Conservation (phyloP, 2,888 invertebrate genomes). For the Hetaerina titia region DNA sequence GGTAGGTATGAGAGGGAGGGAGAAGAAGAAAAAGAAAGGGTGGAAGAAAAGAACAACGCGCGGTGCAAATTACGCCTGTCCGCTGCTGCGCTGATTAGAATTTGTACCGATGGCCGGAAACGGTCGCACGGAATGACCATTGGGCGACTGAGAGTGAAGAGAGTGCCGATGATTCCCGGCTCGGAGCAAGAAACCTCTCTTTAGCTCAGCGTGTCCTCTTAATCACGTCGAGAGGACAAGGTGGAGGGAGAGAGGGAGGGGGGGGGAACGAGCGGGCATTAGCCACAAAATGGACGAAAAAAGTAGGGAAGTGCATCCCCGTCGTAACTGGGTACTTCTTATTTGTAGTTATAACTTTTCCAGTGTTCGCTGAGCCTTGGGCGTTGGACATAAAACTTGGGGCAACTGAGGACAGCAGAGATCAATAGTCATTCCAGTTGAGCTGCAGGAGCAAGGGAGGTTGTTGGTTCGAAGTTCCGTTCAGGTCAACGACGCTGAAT, state of each 20-base stretch:
- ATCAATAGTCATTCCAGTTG: background rate
- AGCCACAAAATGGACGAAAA: too few relatives aligned
- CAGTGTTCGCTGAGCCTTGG: background rate
- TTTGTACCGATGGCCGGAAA: background rate
- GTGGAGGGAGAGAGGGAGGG: background rate
- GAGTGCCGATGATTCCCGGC: background rate
- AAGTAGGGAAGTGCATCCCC: too few relatives aligned
- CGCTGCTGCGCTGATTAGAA: background rate
- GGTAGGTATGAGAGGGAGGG: background rate
- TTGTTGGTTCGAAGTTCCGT: fast-evolving
- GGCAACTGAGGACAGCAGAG: background rate
- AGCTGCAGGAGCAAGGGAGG: background rate
- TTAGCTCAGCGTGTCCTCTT: background rate
- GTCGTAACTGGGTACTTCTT: background rate
- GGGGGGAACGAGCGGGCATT: background rate
- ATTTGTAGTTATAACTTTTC: background rate
- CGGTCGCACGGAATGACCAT: background rate
- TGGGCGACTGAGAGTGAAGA: background rate
- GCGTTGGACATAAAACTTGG: background rate
- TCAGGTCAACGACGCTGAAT: background rate
- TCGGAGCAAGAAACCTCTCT: too few relatives aligned
- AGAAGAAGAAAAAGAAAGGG: background rate
- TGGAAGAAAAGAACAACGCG: background rate
- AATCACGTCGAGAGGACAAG: background rate
- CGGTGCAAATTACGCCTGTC: background rate